A percentile compares a stretch with the other conserved stretches of the same genome.
phyloP scores from a whole-genome alignment of 1,140 invertebrate genomes.

The Drusus annulatus region DNA sequence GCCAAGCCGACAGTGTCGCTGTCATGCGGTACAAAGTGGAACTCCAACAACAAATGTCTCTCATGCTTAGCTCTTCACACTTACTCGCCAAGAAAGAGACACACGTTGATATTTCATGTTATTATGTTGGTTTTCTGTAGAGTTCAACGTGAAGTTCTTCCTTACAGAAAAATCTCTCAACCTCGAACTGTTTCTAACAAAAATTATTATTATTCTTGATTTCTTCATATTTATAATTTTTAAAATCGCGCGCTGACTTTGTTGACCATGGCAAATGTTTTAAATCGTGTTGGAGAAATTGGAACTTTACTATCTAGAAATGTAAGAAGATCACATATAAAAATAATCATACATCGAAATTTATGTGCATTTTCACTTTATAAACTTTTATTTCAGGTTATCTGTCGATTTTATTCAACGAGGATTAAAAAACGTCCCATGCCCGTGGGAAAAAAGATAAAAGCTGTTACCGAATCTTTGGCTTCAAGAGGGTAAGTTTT shows the following conservation, averaged over 20 bases:
- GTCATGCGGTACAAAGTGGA: conserved; percentile 43
- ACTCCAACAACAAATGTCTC: conserved; percentile 18
- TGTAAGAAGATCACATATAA: conserved; percentile 20
- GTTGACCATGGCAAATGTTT: conserved; percentile 35
- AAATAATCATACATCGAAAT: background rate
- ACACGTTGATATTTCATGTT: background rate
- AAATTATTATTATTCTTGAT: background rate
- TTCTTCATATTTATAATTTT: background rate
- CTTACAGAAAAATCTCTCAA: background rate
- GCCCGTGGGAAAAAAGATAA: conserved; percentile 72
- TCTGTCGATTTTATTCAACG: conserved; percentile 34
- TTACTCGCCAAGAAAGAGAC: background rate
- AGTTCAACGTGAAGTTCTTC: background rate
- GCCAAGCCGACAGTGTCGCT: conserved; percentile 75
- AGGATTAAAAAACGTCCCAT: conserved; percentile 66
- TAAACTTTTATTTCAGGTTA: conserved; percentile 30
- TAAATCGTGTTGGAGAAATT: conserved; percentile 17
- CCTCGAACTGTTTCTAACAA: no score
- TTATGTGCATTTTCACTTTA: background rate
- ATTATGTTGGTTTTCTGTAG: background rate
- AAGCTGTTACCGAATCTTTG: conserved; percentile 72
- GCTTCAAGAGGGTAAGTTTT: conserved; percentile 73
- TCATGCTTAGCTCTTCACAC: background rate
- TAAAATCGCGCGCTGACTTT: background rate
- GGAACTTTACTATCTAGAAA: background rate